Percentiles rank a stretch among this genome's conserved stretches.
Conservation (phyloP, 1,140 invertebrate genomes). For the Drosophila busckii region DNA sequence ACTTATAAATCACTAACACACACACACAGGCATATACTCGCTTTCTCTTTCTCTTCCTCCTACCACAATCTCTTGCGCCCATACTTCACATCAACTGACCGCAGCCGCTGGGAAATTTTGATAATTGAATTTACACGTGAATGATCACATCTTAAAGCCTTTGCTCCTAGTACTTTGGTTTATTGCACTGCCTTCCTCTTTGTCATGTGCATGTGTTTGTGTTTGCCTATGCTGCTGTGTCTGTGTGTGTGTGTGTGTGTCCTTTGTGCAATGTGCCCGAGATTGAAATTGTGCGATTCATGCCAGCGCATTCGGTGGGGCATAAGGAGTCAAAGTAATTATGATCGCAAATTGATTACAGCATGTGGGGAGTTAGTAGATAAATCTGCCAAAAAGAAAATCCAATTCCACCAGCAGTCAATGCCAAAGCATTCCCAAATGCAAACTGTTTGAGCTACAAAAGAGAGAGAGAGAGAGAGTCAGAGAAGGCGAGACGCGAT, state of each 20-base stretch:
- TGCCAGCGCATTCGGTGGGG: conserved; percentile 34
- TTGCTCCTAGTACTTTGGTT: conserved; percentile 38
- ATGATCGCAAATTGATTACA: conserved; percentile 72
- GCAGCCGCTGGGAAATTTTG: conserved; percentile 48
- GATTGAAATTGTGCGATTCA: conserved; percentile 53
- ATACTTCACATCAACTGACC: conserved; percentile 18
- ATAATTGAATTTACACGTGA: conserved; percentile 77
- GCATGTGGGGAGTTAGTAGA: conserved; percentile 10
- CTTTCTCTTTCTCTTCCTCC: neutral
- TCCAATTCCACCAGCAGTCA: no score
- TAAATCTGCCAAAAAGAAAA: conserved; percentile 4
- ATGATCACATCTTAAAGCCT: conserved; percentile 72
- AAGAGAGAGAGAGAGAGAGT: neutral
- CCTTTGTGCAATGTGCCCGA: conserved; percentile 12
- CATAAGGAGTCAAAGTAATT: conserved; percentile 61
- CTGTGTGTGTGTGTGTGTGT: conserved; percentile 3
- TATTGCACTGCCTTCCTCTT: conserved; percentile 8
- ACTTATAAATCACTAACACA: conserved; percentile 41
- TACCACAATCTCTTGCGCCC: neutral
- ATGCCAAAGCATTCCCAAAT: conserved; percentile 18
- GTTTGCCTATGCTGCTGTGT: no score
- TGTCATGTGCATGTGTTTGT: conserved; percentile 1
- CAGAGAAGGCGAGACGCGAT: neutral
- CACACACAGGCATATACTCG: conserved; percentile 6
- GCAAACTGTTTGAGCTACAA: conserved; percentile 2